Evolutionary conservation across 2,888 invertebrate genomes (phyloP), one percentile per base, ranked within the genome.

Genomic region (Volucella zonaria): DNA sequence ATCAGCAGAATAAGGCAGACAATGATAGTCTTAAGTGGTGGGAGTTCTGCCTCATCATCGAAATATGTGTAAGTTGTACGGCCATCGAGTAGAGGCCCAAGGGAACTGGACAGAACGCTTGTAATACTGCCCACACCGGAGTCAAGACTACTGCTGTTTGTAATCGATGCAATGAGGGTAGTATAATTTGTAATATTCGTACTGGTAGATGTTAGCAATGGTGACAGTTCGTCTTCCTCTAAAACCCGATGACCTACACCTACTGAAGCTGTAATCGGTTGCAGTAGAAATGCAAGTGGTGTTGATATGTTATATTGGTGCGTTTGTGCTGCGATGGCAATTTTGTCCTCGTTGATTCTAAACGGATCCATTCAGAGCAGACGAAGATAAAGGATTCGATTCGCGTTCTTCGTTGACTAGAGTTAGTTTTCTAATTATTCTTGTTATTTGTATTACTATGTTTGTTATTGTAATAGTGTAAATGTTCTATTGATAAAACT

Each of bases 1-100:
- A 95, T 93, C 87, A 96, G 93, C 88, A 97, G 93, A 82, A 97
- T 93, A 86, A 95, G 93, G 82, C 95, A 94, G 87, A 97, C 94
- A 87, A 96, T 90, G 87, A 97, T 94, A 79, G 96, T 93, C 59
- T 93, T 91, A 68, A 92, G 68, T 1, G 91, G 90, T 0, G 92
- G 91, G 71, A 91, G 81, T 9, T 89, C 89, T 14, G 89, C 88
- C n/a, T 89, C 90, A 4, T 68, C 87, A 43, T 86, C 87, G 42
- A 87, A 61, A 11, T 89, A 88, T 12, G 87, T 87, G n/a, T 87
- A 87, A 10, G 86, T 88, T 10, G 88, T 82, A 6, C 88, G 87
- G 10, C 74, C 80, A 71, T 77, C 61, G 88, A 85, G 73, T 14
- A 73, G 59, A 1, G 85, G 73, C 10, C 67, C 73, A 12, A 81